Base-by-base conservation (phyloP, 2,888 invertebrate genomes). In the Caenorhabditis plicata region DNA sequence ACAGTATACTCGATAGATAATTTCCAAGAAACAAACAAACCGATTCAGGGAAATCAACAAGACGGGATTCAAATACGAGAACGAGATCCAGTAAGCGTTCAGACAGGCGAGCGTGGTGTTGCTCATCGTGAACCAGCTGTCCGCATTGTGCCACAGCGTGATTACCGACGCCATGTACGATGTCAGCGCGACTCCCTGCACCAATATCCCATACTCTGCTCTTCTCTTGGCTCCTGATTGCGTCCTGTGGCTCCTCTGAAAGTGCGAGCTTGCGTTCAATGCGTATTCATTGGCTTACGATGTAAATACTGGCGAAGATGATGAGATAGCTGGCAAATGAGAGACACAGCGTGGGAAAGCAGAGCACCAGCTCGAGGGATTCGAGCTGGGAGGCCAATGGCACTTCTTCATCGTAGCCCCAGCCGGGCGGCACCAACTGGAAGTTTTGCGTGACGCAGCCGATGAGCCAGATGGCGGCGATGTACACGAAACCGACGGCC, bases 381-480 rank as follows among this genome's bases (percentile, higher is more conserved):
- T 23, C 33, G 22, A 53, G 42, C 1, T 25, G 15, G 3, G n/a
- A 3, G 3, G 49, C 36, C 20, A 35, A 33, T 1, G 39, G 39
- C 9, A 31, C 41, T n/a, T 44, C 25, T 5, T 35, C 25, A 29
- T 58, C 52, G 31, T 58, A 58, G 25, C 25, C 26, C 58, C 58
- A 58, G 20, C 25, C 19, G 7, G 51, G 47, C 8, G 39, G 38
- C 4, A 9, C n/a, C 19, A 58, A 29, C 19, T 32, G n/a, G 2
- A 58, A 13, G 26, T 48, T 52, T 32, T 58, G 58, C 3, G 44
- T 43, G 4, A 48, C 31, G 22, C 49, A 49, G 0, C 55, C 48
- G 13, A 23, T 27, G 4, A 39, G 7, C 13, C 41, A 44, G 1
- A 53, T 26, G 19, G 40, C 36, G 2, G 32, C 19, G 11, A 33